A percentile compares a stretch with the other conserved stretches of the same genome.
phyloP scores from a whole-genome alignment of 2,797 vertebrate species.

The Sebastolobus altivelis region DNA sequence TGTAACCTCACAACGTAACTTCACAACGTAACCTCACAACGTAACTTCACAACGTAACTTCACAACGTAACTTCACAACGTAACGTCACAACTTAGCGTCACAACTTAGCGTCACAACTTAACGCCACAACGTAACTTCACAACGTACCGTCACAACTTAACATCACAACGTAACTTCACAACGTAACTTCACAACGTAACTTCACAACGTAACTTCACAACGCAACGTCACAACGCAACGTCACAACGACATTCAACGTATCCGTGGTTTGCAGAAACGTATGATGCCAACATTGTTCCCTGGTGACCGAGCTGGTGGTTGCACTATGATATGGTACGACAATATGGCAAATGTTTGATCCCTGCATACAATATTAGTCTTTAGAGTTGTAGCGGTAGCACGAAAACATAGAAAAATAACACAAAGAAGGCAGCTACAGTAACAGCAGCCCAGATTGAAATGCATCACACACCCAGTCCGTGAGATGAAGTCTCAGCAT shows the following conservation, averaged over 20 bases:
- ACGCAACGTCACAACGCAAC: no score
- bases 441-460: neutral
- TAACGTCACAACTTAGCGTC: no score
- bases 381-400: neutral
- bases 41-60: no score
- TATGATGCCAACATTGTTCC: neutral
- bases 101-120: no score
- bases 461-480: neutral
- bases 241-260: neutral
- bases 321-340: neutral
- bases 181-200: no score
- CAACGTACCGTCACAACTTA: no score
- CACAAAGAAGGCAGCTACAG: neutral
- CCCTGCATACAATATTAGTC: neutral
- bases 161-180: no score
- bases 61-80: no score
- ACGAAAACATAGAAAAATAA: neutral
- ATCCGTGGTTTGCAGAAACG: neutral
- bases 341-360: neutral
- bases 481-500: conserved; percentile 29
- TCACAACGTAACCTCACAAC: no score
- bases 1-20: no score
- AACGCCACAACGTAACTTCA: no score
- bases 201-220: no score
- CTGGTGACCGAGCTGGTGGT: neutral